Conservation (phyloP, 2,797 vertebrate species). For the Myotis findleyi region DNA sequence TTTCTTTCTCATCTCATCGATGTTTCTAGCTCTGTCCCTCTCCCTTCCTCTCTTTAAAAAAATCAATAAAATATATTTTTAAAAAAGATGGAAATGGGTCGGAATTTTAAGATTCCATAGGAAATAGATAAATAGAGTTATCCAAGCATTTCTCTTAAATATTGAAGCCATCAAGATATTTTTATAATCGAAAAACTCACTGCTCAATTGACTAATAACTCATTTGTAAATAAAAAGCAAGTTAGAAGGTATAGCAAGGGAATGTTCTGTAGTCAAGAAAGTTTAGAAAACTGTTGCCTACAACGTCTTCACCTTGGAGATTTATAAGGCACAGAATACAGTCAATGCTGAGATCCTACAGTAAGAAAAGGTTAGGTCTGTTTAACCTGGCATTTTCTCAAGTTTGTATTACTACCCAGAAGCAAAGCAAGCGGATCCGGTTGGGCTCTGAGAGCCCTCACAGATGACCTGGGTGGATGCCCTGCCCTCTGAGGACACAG, state of each 20-base stretch:
- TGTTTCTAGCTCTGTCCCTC: too few relatives aligned
- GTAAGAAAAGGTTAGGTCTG: background rate
- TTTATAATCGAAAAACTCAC: background rate
- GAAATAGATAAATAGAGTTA: background rate
- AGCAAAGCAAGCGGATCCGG: background rate
- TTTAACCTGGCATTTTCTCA: background rate
- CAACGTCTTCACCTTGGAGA: background rate
- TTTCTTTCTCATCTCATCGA: too few relatives aligned
- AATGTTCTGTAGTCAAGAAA: background rate
- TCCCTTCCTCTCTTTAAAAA: too few relatives aligned
- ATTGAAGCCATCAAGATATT: background rate
- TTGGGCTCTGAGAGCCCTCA: background rate
- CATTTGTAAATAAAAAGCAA: background rate
- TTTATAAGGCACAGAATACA: background rate
- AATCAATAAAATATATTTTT: too few relatives aligned
- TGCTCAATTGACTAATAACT: background rate
- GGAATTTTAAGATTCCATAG: background rate
- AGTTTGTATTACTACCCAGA: background rate
- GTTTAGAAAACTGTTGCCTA: background rate
- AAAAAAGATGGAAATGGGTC: background rate
- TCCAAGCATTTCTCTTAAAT: slow-evolving; percentile 13
- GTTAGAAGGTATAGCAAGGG: background rate
- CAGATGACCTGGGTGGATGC: background rate
- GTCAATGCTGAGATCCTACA: background rate
- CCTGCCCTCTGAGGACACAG: background rate